These are phyloP conservation scores for Heliconius aoede DNA, from an alignment of 2,888 invertebrate species.

Conservation along the genomic window DNA sequence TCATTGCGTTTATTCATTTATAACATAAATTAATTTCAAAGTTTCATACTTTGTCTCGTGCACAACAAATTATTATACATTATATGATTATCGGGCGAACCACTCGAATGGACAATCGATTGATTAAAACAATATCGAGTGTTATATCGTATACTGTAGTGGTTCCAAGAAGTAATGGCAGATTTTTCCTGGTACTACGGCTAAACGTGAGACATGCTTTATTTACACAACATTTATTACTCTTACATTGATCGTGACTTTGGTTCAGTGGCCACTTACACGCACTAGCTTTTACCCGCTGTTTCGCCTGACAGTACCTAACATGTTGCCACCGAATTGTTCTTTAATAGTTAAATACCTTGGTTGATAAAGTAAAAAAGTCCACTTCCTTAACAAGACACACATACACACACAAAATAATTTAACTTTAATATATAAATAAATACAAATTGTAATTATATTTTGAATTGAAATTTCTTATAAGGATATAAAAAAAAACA, in stretches of 20 bases:
- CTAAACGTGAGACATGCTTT: background rate
- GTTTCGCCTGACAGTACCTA: too few relatives aligned
- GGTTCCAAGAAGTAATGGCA: conserved; percentile 14
- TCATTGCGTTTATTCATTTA: too few relatives aligned
- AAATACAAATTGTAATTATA: background rate
- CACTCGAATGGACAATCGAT: conserved; percentile 22
- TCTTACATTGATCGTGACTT: background rate
- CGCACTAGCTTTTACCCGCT: too few relatives aligned
- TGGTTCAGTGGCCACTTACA: background rate
- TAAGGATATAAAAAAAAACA: background rate
- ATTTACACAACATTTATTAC: background rate
- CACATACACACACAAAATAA: background rate
- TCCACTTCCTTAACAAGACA: background rate
- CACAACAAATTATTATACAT: background rate
- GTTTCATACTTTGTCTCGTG: background rate
- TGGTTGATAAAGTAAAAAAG: too few relatives aligned
- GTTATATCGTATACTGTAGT: conserved; percentile 8
- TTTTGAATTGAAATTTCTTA: conserved; percentile 3
- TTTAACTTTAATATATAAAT: background rate
- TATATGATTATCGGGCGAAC: conserved; percentile 12
- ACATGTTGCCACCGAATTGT: too few relatives aligned
- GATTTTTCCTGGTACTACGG: conserved; percentile 15
- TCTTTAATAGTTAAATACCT: too few relatives aligned
- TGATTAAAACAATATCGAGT: conserved; percentile 31
- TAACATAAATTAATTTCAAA: background rate